Base-by-base conservation (phyloP, 2,888 invertebrate species). In the Carterocephalus palaemon region DNA sequence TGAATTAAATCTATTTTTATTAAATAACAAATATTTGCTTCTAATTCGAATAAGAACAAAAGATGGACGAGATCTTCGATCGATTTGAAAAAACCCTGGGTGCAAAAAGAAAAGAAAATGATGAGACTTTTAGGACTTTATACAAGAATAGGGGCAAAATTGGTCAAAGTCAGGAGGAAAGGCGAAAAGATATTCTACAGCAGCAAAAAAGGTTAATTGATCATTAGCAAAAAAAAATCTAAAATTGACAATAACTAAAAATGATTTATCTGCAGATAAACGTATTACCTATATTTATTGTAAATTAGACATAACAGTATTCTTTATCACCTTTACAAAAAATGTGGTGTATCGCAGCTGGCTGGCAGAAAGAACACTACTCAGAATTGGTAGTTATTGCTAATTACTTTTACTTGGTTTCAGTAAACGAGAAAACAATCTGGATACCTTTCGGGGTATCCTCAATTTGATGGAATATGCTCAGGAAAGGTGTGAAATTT, bases 381-480 rank as follows among this genome's bases (percentile, higher is more conserved):
- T n/a, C n/a, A n/a, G n/a, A n/a, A n/a, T n/a, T n/a, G n/a, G n/a
- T n/a, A n/a, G n/a, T n/a, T n/a, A n/a, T n/a, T n/a, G n/a, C n/a
- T n/a, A n/a, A n/a, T n/a, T n/a, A n/a, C n/a, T n/a, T n/a, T 36
- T 16, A 13, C 2, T 22, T 12, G 12, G n/a, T 76, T 80, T 47
- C 71, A 90, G 89, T 29, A 77, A 85, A 47, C 75, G 90, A 31
- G 73, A 85, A 41, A 64, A 64, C 26, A 68, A 79, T 22, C 54
- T 88, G 24, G 89, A 90, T 60, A 73, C 69, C 51, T 77, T 76
- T 45, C 67, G 92, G 56, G 89, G 89, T 5, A 79, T 91, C 32
- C 60, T 82, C 22, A 81, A 84, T n/a, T 53, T 85, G 37, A 81
- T 87, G 4, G 56, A 66, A 24, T 56, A 67, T 24, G 68, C 67